Conservation (phyloP, 2,888 invertebrate species). For the Gymnoscelis rufifasciata region DNA sequence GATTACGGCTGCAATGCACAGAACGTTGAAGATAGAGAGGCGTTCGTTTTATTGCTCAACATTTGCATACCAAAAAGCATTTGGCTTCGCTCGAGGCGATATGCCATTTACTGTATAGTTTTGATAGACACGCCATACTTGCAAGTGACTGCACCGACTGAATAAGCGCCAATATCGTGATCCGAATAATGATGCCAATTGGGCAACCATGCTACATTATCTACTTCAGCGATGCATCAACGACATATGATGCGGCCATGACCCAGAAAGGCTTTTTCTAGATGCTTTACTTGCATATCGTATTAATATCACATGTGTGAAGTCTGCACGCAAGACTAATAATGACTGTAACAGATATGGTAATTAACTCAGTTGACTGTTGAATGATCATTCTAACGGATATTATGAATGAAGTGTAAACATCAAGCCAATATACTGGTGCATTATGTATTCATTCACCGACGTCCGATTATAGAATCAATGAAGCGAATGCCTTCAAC, state of each 20-base stretch:
- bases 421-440: constrained; percentile 36
- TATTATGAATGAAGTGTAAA: constrained; percentile 34
- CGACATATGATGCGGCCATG: constrained; percentile 40
- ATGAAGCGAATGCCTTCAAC: constrained; percentile 48
- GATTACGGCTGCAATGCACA: too few relatives aligned
- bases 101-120: constrained; percentile 40
- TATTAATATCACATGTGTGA: constrained; percentile 18
- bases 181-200: constrained; percentile 55
- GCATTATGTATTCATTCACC: constrained; percentile 39
- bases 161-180: constrained; percentile 52
- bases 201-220: constrained; percentile 42
- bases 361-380: constrained; percentile 35
- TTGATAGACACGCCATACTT: constrained; percentile 40
- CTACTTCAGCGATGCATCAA: constrained; percentile 34
- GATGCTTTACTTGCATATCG: constrained; percentile 8
- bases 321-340: constrained; percentile 14
- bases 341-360: constrained; percentile 27
- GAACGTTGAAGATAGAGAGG: constrained; percentile 17
- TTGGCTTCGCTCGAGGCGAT: constrained; percentile 32
- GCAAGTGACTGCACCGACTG: constrained; percentile 47
- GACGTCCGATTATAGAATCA: constrained; percentile 48
- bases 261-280: constrained; percentile 32
- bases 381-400: constrained; percentile 35
- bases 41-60: constrained; percentile 38
- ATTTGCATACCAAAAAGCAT: constrained; percentile 44